phyloP scores from a whole-genome alignment of 2,797 vertebrate genomes.

The Margarornis squamiger region DNA sequence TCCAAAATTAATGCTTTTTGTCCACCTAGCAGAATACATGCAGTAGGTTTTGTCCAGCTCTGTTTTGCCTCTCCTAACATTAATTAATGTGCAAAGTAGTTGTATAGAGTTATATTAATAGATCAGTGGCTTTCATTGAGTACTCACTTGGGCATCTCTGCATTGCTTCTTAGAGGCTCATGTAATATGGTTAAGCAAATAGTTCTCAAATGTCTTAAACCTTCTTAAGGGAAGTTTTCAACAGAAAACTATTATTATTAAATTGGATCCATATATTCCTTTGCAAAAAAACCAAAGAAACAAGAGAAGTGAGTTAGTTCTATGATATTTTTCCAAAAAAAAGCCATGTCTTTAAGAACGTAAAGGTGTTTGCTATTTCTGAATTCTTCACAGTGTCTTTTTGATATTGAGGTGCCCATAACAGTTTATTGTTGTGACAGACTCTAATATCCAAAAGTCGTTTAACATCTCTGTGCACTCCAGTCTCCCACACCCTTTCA shows the following conservation, averaged over 20 bases:
- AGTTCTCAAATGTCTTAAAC: not conserved
- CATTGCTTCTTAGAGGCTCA: not conserved
- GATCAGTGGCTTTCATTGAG: not conserved
- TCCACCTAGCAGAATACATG: not conserved
- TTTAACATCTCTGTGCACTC: conserved; percentile 6
- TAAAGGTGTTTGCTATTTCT: not conserved
- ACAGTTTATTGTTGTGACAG: not conserved
- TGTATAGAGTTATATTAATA: not conserved
- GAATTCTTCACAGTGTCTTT: not conserved
- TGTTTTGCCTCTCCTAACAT: not conserved
- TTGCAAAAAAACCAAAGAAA: not conserved
- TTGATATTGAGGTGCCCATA: not conserved
- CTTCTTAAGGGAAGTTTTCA: not conserved
- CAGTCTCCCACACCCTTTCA: not conserved
- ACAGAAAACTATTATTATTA: not conserved
- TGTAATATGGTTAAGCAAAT: not conserved
- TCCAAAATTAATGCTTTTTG: not conserved
- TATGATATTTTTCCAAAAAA: not conserved
- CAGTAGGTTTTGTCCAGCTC: not conserved
- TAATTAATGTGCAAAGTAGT: not conserved
- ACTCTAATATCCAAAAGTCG: not conserved
- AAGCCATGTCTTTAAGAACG: not conserved
- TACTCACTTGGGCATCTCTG: not conserved
- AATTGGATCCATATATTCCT: not conserved
- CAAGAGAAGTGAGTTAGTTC: not conserved